Conservation (phyloP, 2,113 vertebrate genomes). For the Peromyscus polionotus region DNA sequence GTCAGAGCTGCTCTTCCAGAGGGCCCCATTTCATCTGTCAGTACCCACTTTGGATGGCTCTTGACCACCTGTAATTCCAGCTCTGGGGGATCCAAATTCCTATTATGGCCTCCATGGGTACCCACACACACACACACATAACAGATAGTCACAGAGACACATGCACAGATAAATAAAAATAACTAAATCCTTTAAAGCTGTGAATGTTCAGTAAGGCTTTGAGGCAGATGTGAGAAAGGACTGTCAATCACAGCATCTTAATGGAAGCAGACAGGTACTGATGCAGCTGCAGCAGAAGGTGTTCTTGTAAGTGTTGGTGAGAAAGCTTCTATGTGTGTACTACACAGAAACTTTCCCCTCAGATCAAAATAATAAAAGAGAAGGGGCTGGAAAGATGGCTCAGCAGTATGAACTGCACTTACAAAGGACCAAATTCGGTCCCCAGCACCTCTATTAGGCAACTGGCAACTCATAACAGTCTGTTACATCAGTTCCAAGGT, state of each 20-base stretch:
- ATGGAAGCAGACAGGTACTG: too few relatives aligned
- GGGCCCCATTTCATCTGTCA: neutral
- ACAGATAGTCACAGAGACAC: neutral
- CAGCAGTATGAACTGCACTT: neutral
- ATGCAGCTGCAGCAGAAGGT: neutral
- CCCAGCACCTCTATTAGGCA: neutral
- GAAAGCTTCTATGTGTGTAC: neutral
- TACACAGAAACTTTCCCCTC: neutral
- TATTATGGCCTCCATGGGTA: too few relatives aligned
- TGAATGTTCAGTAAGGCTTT: neutral
- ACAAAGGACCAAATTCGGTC: neutral
- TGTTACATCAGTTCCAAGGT: neutral
- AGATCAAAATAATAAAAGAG: neutral
- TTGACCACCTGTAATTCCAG: neutral
- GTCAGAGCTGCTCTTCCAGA: neutral
- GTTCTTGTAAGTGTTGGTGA: neutral
- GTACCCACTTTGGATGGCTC: too few relatives aligned
- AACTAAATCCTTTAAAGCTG: neutral
- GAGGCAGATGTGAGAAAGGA: too few relatives aligned
- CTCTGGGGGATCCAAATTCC: too few relatives aligned
- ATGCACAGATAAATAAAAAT: neutral
- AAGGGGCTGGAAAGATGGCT: neutral
- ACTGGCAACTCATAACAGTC: neutral
- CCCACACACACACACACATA: neutral
- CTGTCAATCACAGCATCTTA: too few relatives aligned